phyloP scores from a whole-genome alignment of 2,113 vertebrate species.

The Numida meleagris region DNA sequence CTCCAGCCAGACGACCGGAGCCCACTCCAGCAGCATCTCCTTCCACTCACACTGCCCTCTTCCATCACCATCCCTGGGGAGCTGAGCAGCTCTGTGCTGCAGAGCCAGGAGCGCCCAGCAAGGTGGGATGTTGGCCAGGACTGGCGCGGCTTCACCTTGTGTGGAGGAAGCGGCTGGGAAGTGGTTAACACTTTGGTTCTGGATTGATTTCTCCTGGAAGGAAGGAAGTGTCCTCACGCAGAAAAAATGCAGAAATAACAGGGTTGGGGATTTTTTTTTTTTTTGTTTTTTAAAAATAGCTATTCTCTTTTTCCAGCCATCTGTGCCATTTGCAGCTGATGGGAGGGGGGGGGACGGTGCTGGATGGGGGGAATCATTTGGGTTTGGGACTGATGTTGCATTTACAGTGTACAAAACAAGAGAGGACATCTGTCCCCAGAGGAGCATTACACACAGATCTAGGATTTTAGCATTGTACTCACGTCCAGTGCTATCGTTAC shows the following conservation, averaged over 20 bases:
- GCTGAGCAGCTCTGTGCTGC: fast-evolving
- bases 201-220: conserved; percentile 63
- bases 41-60: fast-evolving
- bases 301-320: conserved; percentile 50
- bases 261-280: neutral
- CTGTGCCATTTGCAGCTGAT: conserved; percentile 64
- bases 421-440: conserved; percentile 55
- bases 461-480: conserved; percentile 24
- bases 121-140: neutral
- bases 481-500: neutral
- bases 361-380: conserved; percentile 20
- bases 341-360: neutral
- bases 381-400: conserved; percentile 3
- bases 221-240: conserved; percentile 62
- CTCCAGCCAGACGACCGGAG: neutral
- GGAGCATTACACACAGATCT: neutral
- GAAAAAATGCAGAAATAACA: conserved; percentile 70
- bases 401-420: conserved; percentile 51
- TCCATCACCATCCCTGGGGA: fast-evolving
- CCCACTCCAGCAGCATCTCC: neutral
- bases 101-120: neutral
- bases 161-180: conserved; percentile 16
- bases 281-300: conserved; percentile 29
- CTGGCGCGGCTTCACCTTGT: neutral
- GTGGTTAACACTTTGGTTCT: conserved; percentile 35